These are phyloP conservation scores for Leptopilina boulardi DNA, from an alignment of 1,140 invertebrate species.

Conservation along the genomic window DNA sequence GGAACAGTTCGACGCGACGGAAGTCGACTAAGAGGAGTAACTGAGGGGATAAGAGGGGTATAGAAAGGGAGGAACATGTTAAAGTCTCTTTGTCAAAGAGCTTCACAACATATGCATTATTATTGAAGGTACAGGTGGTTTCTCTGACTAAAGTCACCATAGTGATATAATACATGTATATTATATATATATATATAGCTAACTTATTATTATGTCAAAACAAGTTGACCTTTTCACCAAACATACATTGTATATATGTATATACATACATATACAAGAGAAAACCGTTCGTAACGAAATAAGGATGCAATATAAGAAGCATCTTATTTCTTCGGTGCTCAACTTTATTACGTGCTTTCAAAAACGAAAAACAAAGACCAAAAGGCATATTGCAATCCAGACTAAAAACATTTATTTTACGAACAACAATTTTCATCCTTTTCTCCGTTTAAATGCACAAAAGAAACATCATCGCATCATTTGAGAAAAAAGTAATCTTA, in stretches of 20 bases:
- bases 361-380: neutral
- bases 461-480: too few species aligned
- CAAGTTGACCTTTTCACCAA: neutral
- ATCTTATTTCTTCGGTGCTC: neutral
- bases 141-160: neutral
- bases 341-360: slow-evolving; percentile 17
- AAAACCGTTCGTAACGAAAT: neutral
- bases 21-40: neutral
- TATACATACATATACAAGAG: neutral
- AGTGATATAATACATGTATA: too few species aligned
- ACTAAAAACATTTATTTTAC: neutral
- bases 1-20: neutral
- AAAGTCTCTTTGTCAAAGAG: neutral
- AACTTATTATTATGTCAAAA: neutral
- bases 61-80: neutral
- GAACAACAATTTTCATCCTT: neutral
- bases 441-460: neutral
- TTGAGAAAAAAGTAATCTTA: too few species aligned
- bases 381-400: neutral
- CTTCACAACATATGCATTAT: neutral
- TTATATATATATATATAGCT: too few species aligned
- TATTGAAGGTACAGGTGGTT: slow-evolving; percentile 3
- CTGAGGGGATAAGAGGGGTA: too few species aligned
- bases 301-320: slow-evolving; percentile 1
- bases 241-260: too few species aligned